Percentiles rank a stretch among this genome's conserved stretches.
Conservation (phyloP, 2,113 vertebrate genomes). For the Columba livia region DNA sequence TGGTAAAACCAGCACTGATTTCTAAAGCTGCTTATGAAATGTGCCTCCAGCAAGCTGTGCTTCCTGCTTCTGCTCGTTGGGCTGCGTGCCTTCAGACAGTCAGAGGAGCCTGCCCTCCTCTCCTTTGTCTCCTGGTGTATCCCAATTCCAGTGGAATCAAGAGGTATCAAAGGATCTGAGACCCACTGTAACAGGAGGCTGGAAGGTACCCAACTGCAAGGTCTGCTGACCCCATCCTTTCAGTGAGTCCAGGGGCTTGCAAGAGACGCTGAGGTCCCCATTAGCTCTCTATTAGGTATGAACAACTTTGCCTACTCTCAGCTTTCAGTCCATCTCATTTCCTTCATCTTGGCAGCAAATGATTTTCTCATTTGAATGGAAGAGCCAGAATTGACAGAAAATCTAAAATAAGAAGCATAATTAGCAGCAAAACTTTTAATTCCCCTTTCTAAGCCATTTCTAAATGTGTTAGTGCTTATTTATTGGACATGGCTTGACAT, state of each 20-base stretch:
- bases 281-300: background rate
- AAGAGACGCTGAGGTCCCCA: background rate
- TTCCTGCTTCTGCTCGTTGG: background rate
- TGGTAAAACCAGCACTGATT: background rate
- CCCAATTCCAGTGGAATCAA: background rate
- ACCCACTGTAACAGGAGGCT: background rate
- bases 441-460: background rate
- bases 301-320: background rate
- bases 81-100: background rate
- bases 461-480: constrained; percentile 2
- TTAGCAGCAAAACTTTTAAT: constrained; percentile 52
- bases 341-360: background rate
- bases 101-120: background rate
- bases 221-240: background rate
- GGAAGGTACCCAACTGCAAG: background rate
- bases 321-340: background rate
- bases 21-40: background rate
- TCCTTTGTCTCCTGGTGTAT: background rate
- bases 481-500: background rate
- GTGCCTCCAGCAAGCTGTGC: background rate
- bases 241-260: background rate
- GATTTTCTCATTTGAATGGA: constrained; percentile 12
- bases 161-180: background rate
- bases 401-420: constrained; percentile 37
- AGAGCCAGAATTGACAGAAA: background rate